Evolutionary conservation across 1,140 invertebrate genomes (phyloP).

Genomic region (Anoplolepis gracilipes): DNA sequence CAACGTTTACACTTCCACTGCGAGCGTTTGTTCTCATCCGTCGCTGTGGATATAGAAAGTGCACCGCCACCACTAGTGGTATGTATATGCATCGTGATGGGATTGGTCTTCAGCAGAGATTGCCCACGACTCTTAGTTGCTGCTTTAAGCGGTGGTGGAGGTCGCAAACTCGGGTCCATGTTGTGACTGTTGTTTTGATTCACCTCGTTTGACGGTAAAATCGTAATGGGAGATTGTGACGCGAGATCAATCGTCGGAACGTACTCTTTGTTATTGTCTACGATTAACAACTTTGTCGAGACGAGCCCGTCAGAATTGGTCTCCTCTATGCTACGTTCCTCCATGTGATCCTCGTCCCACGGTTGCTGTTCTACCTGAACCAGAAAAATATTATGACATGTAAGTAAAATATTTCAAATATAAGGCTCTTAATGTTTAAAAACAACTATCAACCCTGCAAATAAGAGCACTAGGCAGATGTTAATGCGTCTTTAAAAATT

Average conservation of each 20-base stretch:
- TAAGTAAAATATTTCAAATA: too few species aligned
- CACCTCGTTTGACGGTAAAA: slow-evolving; percentile 31
- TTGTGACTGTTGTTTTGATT: slow-evolving; percentile 59
- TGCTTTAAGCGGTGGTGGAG: slow-evolving; percentile 78
- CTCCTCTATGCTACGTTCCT: slow-evolving; percentile 72
- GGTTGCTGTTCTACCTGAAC: slow-evolving; percentile 76
- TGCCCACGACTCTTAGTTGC: slow-evolving; percentile 76
- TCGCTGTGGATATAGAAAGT: slow-evolving; percentile 43
- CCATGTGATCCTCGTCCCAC: slow-evolving; percentile 76
- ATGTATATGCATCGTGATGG: slow-evolving; percentile 56
- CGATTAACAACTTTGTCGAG: slow-evolving; percentile 76
- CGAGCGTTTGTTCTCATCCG: slow-evolving; percentile 86
- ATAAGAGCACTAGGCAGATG: too few species aligned
- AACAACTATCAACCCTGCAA: too few species aligned
- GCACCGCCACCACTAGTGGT: slow-evolving; percentile 24
- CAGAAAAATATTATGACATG: neutral
- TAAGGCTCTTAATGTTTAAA: too few species aligned
- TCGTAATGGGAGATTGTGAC: slow-evolving; percentile 56
- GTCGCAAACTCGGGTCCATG: slow-evolving; percentile 67
- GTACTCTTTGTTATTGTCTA: slow-evolving; percentile 69
- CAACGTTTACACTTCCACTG: slow-evolving; percentile 94
- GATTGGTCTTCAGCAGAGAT: slow-evolving; percentile 80
- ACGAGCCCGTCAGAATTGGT: slow-evolving; percentile 66
- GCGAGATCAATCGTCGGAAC: slow-evolving; percentile 59
- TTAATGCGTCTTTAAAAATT: too few species aligned